Percentiles rank a stretch among this genome's conserved stretches.
Evolutionary conservation across 2,113 vertebrate genomes (phyloP).

Genomic region (Rhinoptilus africanus): DNA sequence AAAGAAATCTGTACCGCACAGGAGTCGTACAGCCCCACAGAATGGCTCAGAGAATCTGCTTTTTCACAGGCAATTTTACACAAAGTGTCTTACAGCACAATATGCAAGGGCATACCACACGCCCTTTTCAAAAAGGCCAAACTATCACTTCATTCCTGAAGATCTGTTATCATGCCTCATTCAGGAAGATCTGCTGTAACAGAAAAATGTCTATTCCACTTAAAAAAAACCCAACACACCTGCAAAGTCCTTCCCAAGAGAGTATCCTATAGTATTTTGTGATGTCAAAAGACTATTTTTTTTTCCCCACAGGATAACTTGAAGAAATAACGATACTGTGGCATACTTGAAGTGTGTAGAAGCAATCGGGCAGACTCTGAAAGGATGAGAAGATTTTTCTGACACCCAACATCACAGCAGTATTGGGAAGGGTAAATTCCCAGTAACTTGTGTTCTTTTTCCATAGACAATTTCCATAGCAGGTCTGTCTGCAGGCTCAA

Average conservation of each 20-base stretch:
- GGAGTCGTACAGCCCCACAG: too few species aligned
- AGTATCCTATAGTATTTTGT: not conserved
- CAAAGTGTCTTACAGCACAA: not conserved
- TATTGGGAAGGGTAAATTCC: not conserved
- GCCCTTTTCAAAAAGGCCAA: not conserved
- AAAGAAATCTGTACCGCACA: too few species aligned
- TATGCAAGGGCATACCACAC: rapidly evolving
- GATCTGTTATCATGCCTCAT: not conserved
- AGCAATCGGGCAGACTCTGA: not conserved
- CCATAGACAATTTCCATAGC: not conserved
- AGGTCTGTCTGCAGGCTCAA: not conserved
- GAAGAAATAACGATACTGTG: not conserved
- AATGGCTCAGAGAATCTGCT: not conserved
- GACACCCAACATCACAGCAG: not conserved
- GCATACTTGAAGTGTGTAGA: not conserved
- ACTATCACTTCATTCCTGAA: not conserved
- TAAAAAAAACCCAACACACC: not conserved
- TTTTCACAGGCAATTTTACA: not conserved
- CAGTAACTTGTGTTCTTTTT: not conserved
- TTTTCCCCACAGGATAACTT: not conserved
- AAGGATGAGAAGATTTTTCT: not conserved
- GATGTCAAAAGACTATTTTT: not conserved
- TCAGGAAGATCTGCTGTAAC: not conserved
- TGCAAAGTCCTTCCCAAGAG: not conserved
- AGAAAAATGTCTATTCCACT: not conserved